Base-by-base conservation (phyloP, 1,140 invertebrate genomes). In the Cydia amplana region DNA sequence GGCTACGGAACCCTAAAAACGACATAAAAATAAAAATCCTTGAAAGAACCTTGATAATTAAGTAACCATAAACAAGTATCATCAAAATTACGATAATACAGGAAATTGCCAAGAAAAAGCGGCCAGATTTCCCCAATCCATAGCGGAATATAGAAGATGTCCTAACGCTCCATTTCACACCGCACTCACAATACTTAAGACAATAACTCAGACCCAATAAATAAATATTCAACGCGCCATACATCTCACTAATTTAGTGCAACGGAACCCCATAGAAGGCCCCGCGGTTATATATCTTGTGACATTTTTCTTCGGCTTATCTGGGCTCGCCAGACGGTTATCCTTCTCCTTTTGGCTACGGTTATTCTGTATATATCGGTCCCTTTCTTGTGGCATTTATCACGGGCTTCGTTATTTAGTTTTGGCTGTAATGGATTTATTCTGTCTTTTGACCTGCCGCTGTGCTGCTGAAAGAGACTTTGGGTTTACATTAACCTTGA, bases 281-380 rank as follows among this genome's bases (percentile, higher is more conserved):
- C 87, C 85, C 76, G 80, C 78, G 83, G 82, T 90, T 89, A 92
- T 88, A 92, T 90, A 90, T 91, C 87, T 83, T 72, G 84, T 79
- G 91, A 91, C 91, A 92, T 92, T 92, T 92, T 92, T 92, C 91
- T 91, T 90, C 80, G 28, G 82, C 82, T 92, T 92, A 92, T 92
- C 91, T 89, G 72, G 77, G 79, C 81, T 83, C 82, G 80, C 85
- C 91, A 92, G 89, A 89, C 89, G 78, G 74, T 77, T 64, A 78
- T 76, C 65, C 78, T 18, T 87, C 84, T 75, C 78, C 72, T 74
- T 87, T 83, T 75, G 51, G n/a, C 82, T 70, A 43, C 14, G 4
- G 18, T 18, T 5, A n/a, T 23, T 51, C 46, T 10, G 49, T 74
- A 72, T 83, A 79, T 76, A 18, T 40, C 65, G 65, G 72, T 87